Percentiles rank a stretch among this genome's conserved stretches.
These are phyloP conservation scores for Ochropacha duplaris DNA, from an alignment of 2,888 invertebrate genomes.

Conservation along the genomic window DNA sequence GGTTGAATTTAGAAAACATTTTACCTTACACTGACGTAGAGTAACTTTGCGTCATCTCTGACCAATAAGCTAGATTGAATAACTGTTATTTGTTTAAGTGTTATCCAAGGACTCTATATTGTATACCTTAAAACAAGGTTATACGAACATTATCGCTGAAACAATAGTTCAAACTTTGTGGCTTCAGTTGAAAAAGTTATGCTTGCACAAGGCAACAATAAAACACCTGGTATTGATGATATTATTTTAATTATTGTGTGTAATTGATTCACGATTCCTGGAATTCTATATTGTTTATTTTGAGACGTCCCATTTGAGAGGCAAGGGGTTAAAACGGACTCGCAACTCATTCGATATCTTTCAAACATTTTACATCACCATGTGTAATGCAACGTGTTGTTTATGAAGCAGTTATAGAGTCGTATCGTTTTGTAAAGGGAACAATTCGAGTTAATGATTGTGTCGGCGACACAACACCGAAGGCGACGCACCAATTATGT, in stretches of 20 bases:
- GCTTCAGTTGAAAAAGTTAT: conserved; percentile 19
- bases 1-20: neutral
- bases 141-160: conserved; percentile 22
- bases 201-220: conserved; percentile 8
- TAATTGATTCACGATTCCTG: neutral
- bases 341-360: neutral
- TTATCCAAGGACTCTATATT: conserved; percentile 55
- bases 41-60: conserved; percentile 26
- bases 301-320: too few relatives aligned
- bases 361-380: neutral
- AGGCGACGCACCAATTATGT: conserved; percentile 17
- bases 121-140: conserved; percentile 34
- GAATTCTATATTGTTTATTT: too few relatives aligned
- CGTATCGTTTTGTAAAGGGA: conserved; percentile 14
- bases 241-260: neutral
- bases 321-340: too few relatives aligned
- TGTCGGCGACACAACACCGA: conserved; percentile 22
- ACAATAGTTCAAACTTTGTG: conserved; percentile 17
- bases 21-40: neutral
- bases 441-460: conserved; percentile 30
- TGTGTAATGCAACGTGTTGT: neutral
- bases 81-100: conserved; percentile 67
- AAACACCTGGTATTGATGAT: neutral
- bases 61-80: conserved; percentile 55
- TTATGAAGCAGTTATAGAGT: conserved; percentile 1